Conservation (phyloP, 2,797 vertebrate genomes). For the Melanogrammus aeglefinus region DNA sequence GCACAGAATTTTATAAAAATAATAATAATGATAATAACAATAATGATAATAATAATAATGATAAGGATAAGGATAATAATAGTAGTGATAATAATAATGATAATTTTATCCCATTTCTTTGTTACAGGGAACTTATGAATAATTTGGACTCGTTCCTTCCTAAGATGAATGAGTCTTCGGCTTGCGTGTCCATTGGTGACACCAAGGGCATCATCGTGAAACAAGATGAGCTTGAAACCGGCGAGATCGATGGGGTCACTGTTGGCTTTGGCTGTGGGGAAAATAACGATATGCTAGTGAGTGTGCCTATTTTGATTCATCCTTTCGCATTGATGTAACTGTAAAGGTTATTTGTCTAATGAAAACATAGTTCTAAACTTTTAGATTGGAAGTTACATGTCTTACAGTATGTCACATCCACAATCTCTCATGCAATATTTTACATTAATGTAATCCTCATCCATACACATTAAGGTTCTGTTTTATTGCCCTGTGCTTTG, state of each 20-base stretch:
- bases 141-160: accelerated
- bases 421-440: neutral
- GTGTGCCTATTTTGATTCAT: constrained; percentile 21
- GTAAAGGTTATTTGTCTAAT: too few species aligned
- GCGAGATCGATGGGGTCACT: accelerated
- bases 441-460: neutral
- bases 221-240: accelerated
- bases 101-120: neutral
- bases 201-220: constrained; percentile 50
- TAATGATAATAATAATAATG: neutral
- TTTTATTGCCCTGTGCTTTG: neutral
- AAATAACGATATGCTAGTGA: constrained; percentile 30
- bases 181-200: constrained; percentile 14
- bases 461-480: neutral
- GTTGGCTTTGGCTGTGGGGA: constrained; percentile 34
- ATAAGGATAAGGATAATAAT: too few species aligned
- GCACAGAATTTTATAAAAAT: neutral
- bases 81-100: neutral
- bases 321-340: neutral
- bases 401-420: neutral
- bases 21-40: neutral
- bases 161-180: constrained; percentile 2
- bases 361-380: too few species aligned
- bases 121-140: constrained; percentile 36
- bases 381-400: too few species aligned